Conservation (phyloP, 2,888 invertebrate genomes). For the Stenolophus ochropezus region DNA sequence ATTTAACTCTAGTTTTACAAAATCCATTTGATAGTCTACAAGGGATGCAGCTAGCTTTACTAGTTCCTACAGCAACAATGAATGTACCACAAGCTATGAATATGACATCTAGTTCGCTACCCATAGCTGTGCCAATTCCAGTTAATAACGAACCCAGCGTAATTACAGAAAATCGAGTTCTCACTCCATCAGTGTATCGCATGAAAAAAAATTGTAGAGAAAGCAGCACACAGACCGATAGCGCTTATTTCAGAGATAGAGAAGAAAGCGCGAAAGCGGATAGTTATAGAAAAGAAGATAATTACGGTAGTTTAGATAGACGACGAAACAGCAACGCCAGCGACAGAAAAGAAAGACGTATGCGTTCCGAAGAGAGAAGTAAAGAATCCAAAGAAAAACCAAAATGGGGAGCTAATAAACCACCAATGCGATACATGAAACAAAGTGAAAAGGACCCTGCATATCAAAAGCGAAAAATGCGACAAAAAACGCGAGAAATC, state of each 20-base stretch:
- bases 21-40: constrained; percentile 72
- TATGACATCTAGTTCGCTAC: constrained; percentile 62
- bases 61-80: constrained; percentile 73
- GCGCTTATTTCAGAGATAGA: constrained; percentile 61
- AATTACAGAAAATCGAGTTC: constrained; percentile 73
- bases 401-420: constrained; percentile 86
- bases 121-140: constrained; percentile 68
- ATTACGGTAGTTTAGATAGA: constrained; percentile 74
- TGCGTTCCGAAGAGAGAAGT: constrained; percentile 75
- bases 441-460: constrained; percentile 93
- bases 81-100: constrained; percentile 64
- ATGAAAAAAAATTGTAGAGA: constrained; percentile 75
- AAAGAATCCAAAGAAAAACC: constrained; percentile 79
- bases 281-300: constrained; percentile 69
- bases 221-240: constrained; percentile 82
- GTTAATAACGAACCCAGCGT: constrained; percentile 65
- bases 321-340: constrained; percentile 72
- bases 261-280: constrained; percentile 68
- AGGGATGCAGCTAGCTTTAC: constrained; percentile 78
- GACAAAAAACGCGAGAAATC: constrained; percentile 77
- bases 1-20: constrained; percentile 71
- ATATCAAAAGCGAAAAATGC: constrained; percentile 82
- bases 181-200: constrained; percentile 77
- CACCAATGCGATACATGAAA: constrained; percentile 88
- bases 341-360: constrained; percentile 75